Evolutionary conservation across 2,888 invertebrate genomes (phyloP).

Genomic region (Euphydryas editha): DNA sequence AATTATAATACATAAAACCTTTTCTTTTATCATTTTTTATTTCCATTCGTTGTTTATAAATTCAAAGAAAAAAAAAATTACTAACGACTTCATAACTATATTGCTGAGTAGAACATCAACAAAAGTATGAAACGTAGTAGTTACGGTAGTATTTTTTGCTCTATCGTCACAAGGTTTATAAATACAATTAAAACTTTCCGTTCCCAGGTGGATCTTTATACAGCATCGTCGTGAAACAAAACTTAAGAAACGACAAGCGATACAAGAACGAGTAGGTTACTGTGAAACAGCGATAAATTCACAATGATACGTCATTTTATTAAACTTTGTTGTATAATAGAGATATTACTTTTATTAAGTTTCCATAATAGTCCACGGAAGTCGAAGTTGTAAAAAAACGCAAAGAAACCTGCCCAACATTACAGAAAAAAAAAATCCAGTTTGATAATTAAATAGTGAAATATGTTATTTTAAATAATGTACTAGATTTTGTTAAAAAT

Average conservation of each 20-base stretch:
- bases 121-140: slow-evolving; percentile 10
- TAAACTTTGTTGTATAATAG: neutral
- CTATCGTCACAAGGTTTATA: slow-evolving; percentile 29
- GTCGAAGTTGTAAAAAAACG: neutral
- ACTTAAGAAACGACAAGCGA: slow-evolving; percentile 41
- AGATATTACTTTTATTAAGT: neutral
- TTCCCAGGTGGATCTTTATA: slow-evolving; percentile 70
- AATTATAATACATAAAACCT: too few species aligned
- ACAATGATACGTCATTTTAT: slow-evolving; percentile 25
- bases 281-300: slow-evolving; percentile 15
- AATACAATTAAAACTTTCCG: slow-evolving; percentile 24
- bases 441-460: too few species aligned
- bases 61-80: too few species aligned
- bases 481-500: too few species aligned
- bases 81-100: slow-evolving; percentile 9
- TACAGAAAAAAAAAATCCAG: too few species aligned
- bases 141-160: slow-evolving; percentile 24
- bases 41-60: too few species aligned
- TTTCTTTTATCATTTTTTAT: too few species aligned
- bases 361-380: neutral
- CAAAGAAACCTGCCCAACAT: too few species aligned
- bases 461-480: too few species aligned
- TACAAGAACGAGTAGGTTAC: slow-evolving; percentile 23
- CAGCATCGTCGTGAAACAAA: slow-evolving; percentile 58
- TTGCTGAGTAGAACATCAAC: too few species aligned